Percentiles rank a stretch among this genome's conserved stretches.
phyloP scores from a whole-genome alignment of 2,113 vertebrate genomes.

The Prietella phreatophila region DNA sequence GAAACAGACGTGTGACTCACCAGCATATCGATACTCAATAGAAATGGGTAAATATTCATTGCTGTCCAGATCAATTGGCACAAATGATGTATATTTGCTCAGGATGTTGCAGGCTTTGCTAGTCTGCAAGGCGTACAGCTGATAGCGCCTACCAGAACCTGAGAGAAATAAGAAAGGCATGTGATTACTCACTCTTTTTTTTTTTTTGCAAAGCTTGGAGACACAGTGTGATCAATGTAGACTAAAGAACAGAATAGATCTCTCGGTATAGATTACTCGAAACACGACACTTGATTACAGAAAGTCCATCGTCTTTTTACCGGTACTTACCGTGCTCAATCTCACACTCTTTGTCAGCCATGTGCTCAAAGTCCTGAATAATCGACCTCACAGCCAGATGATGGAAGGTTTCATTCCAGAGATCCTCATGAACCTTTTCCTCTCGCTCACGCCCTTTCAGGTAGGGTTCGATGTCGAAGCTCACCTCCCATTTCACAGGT shows the following conservation, averaged over 20 bases:
- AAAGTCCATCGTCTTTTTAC: neutral
- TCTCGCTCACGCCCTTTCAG: slow-evolving; percentile 71
- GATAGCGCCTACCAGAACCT: slow-evolving; percentile 85
- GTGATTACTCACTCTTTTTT: neutral
- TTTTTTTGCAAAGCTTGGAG: neutral
- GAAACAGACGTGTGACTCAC: slow-evolving; percentile 65
- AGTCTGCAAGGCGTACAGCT: slow-evolving; percentile 83
- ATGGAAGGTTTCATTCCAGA: slow-evolving; percentile 93
- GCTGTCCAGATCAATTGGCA: slow-evolving; percentile 86
- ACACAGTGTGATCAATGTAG: neutral
- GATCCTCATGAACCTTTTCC: slow-evolving; percentile 72
- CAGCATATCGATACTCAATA: slow-evolving; percentile 76
- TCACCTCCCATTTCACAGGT: slow-evolving; percentile 83
- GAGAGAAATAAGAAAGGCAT: slow-evolving; percentile 36
- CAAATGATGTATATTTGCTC: slow-evolving; percentile 88
- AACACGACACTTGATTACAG: neutral
- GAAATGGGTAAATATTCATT: slow-evolving; percentile 80
- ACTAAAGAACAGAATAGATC: slow-evolving; percentile 4
- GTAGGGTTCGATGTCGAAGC: slow-evolving; percentile 81
- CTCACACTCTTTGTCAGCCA: slow-evolving; percentile 82
- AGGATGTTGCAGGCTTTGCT: slow-evolving; percentile 91
- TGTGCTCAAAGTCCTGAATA: slow-evolving; percentile 89
- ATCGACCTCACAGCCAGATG: slow-evolving; percentile 89
- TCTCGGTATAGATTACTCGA: neutral
- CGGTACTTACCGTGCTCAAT: slow-evolving; percentile 90